These are phyloP conservation scores for Gallinago jamesoni DNA, from an alignment of 2,113 vertebrate species.

Conservation along the genomic window DNA sequence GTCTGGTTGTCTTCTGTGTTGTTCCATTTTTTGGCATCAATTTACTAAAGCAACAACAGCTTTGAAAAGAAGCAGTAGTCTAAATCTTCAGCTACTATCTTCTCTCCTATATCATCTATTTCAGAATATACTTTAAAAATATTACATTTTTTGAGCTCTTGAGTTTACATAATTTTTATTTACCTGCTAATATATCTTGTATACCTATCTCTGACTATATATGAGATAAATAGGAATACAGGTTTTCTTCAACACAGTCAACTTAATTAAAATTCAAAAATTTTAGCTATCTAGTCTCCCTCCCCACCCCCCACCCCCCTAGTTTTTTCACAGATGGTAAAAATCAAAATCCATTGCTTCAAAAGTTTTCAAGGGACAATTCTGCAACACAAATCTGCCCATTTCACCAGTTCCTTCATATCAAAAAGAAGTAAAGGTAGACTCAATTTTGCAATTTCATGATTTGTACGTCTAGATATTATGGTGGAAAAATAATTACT, in stretches of 20 bases:
- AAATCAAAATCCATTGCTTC: neutral
- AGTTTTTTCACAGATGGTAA: neutral
- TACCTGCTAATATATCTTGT: neutral
- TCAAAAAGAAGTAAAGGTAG: neutral
- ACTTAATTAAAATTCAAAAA: neutral
- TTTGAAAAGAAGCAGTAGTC: neutral
- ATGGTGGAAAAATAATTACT: neutral
- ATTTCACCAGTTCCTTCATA: neutral
- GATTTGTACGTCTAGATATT: neutral
- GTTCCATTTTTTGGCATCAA: neutral
- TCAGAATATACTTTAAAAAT: neutral
- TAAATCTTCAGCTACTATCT: neutral
- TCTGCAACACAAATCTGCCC: neutral
- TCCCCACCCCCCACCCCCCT: fast-evolving
- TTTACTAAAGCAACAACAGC: neutral
- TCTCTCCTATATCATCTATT: neutral
- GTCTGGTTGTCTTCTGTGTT: neutral
- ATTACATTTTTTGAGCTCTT: neutral
- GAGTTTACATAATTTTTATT: neutral
- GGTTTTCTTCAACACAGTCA: fast-evolving
- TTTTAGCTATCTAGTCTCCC: neutral
- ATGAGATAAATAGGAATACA: neutral
- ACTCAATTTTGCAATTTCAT: neutral
- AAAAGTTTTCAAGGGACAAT: neutral
- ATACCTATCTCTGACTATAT: neutral